Evolutionary conservation across 1,140 invertebrate species (phyloP).

Genomic region (Lepidostoma basale): DNA sequence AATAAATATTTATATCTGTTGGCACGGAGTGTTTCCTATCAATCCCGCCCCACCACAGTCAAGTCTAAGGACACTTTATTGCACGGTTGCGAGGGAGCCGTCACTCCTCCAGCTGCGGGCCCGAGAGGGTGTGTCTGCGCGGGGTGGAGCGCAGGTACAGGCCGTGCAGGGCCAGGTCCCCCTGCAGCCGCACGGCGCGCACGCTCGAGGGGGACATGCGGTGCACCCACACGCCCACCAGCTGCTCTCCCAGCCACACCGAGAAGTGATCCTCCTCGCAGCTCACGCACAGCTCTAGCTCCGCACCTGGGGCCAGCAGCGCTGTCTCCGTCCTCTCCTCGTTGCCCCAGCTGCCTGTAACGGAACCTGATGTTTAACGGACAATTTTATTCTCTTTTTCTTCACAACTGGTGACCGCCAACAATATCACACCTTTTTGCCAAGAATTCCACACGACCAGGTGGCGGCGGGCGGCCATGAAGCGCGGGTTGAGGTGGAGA

Average conservation of each 20-base stretch:
- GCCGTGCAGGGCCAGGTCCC: conserved; percentile 48
- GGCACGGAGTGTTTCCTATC: not conserved
- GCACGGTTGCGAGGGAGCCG: no score
- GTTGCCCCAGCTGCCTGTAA: conserved; percentile 48
- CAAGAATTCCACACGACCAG: conserved; percentile 61
- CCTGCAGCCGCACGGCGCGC: conserved; percentile 50
- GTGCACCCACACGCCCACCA: conserved; percentile 51
- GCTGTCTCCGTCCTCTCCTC: conserved; percentile 52
- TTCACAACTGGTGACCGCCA: no score
- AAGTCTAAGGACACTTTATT: no score
- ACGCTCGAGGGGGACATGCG: conserved; percentile 44
- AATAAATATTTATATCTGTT: not conserved
- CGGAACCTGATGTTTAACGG: not conserved
- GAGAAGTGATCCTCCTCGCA: conserved; percentile 48
- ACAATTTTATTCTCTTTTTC: not conserved
- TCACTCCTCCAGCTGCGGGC: not conserved
- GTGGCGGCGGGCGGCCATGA: conserved; percentile 54
- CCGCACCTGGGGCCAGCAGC: conserved; percentile 50
- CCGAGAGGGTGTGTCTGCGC: not conserved
- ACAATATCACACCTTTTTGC: conserved; percentile 53
- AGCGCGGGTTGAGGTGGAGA: conserved; percentile 71
- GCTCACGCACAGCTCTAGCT: conserved; percentile 49
- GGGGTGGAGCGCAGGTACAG: conserved; percentile 40
- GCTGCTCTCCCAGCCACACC: conserved; percentile 50
- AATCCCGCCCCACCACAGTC: not conserved